These are phyloP conservation scores for Zoanthus sansibaricus DNA, from an alignment of 92 coral and sea anemone genomes.

Conservation along the genomic window DNA sequence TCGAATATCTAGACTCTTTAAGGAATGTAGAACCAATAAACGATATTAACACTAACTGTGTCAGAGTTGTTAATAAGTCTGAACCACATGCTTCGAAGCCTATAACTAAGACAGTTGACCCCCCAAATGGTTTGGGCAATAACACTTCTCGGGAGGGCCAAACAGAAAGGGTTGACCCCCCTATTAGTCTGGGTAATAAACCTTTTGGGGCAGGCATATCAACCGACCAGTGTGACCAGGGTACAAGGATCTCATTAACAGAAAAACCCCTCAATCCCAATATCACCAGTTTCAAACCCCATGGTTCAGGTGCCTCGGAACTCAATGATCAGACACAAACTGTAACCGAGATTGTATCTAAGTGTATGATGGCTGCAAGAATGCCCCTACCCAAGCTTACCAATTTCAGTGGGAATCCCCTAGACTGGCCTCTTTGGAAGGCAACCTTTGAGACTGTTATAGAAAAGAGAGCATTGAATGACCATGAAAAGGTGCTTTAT, in stretches of 20 bases:
- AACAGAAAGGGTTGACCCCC: constrained; percentile 1
- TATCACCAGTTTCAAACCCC: constrained; percentile 14
- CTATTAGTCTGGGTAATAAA: neutral
- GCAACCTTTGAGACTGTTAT: neutral
- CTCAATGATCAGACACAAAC: constrained; percentile 10
- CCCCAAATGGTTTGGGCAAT: constrained; percentile 3
- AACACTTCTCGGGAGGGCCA: neutral
- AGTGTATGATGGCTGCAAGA: constrained; percentile 21
- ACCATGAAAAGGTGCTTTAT: neutral
- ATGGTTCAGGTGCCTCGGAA: constrained; percentile 7
- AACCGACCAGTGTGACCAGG: constrained; percentile 25
- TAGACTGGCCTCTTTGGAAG: constrained; percentile 32
- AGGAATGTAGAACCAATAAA: neutral
- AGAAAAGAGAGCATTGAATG: neutral
- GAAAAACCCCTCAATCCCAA: constrained; percentile 1
- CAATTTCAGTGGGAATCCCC: constrained; percentile 17
- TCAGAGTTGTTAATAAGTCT: constrained; percentile 4
- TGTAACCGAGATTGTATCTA: constrained; percentile 15
- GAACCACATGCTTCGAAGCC: constrained; percentile 2
- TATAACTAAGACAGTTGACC: neutral
- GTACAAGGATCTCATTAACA: constrained; percentile 6
- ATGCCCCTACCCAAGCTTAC: constrained; percentile 17
- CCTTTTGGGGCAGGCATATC: constrained; percentile 1
- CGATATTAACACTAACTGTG: constrained; percentile 8
- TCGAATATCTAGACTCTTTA: neutral